Percentiles rank a stretch among this genome's conserved stretches.
Evolutionary conservation across 53 echinoderm and acorn worm genomes (phyloP).

Genomic region (Patiria pectinifera): DNA sequence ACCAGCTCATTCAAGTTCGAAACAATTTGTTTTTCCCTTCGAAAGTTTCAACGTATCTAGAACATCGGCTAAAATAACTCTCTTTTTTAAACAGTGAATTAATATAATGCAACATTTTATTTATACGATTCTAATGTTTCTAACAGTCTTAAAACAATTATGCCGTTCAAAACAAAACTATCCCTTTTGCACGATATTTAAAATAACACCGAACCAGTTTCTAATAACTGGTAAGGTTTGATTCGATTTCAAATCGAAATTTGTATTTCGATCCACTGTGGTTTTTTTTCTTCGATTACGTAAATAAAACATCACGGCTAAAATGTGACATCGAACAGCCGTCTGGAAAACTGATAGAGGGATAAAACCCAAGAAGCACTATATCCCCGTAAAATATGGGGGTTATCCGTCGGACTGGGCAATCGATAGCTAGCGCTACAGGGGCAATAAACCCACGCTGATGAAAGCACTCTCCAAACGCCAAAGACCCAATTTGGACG

Average conservation of each 20-base stretch:
- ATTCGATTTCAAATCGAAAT: background rate
- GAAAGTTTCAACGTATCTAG: no score
- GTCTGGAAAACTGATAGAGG: background rate
- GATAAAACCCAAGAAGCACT: constrained; percentile 27
- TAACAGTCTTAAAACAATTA: no score
- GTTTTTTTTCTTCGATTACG: background rate
- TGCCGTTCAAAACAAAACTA: no score
- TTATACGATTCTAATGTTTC: no score
- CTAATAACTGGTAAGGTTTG: background rate
- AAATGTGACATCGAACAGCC: constrained; percentile 11
- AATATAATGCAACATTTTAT: no score
- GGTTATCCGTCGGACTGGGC: constrained; percentile 22
- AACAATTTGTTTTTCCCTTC: no score
- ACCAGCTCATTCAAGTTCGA: no score
- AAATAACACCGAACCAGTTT: background rate
- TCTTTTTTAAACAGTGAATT: no score
- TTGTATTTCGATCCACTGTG: background rate
- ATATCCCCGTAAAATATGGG: constrained; percentile 66
- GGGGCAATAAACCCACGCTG: constrained; percentile 55
- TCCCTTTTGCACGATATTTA: no score
- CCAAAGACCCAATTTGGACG: constrained; percentile 60
- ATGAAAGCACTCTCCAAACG: constrained; percentile 31
- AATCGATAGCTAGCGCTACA: constrained; percentile 55
- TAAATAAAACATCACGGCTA: background rate
- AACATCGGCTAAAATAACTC: no score